Percentiles rank a stretch among this genome's conserved stretches.
Evolutionary conservation across 1,140 invertebrate species (phyloP).

Genomic region (Cylas formicarius): DNA sequence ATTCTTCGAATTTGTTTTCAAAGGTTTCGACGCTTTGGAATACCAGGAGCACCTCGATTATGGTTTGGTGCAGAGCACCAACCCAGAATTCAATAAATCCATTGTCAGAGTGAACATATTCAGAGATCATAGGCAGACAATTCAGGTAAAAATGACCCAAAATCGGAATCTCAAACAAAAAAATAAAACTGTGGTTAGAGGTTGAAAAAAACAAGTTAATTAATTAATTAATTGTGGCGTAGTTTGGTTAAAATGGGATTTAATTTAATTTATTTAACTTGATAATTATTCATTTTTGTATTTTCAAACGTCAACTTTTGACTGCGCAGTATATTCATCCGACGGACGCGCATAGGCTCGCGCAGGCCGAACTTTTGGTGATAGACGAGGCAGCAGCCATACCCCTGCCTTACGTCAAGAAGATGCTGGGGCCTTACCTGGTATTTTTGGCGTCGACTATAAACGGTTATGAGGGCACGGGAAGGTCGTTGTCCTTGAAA

Average conservation of each 20-base stretch:
- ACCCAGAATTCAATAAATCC: constrained; percentile 95
- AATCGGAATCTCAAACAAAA: too few relatives aligned
- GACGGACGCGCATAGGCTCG: constrained; percentile 77
- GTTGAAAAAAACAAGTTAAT: not conserved
- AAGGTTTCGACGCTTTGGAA: constrained; percentile 90
- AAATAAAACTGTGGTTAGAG: not conserved
- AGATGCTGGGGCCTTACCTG: constrained; percentile 86
- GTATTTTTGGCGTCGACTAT: constrained; percentile 96
- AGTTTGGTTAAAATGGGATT: not conserved
- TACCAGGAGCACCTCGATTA: constrained; percentile 98
- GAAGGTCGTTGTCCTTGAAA: constrained; percentile 91
- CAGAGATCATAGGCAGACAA: constrained; percentile 90
- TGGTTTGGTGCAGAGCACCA: constrained; percentile 90
- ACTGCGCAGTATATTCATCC: constrained; percentile 84
- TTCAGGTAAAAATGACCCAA: constrained; percentile 72
- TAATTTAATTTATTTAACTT: too few relatives aligned
- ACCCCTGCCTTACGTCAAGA: constrained; percentile 87
- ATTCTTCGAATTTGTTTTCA: constrained; percentile 95
- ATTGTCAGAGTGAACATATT: constrained; percentile 89
- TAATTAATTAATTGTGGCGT: not conserved
- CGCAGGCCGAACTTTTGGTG: constrained; percentile 89
- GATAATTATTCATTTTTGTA: constrained; percentile 4
- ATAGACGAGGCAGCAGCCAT: constrained; percentile 99
- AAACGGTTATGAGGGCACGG: constrained; percentile 98
- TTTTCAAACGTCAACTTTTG: constrained; percentile 17